Base-by-base conservation (phyloP, 2,797 vertebrate species). In the Pangasius sanitwongsei region DNA sequence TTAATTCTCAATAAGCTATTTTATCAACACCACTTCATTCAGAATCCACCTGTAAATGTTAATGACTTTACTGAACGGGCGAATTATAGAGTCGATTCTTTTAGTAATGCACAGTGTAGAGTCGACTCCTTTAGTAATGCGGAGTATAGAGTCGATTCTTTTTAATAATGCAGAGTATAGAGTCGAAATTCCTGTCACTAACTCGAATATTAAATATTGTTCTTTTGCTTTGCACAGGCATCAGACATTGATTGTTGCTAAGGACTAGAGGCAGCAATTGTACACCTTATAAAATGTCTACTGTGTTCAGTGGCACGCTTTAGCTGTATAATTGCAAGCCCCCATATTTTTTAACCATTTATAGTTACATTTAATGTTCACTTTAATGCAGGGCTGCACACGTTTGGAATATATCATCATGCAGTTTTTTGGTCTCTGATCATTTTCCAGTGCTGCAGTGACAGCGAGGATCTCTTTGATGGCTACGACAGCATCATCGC, bases 381-480 rank as follows among this genome's bases (percentile, higher is more conserved):
- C 6, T n/a, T 55, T 4, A 55, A 81, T 81, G n/a, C 13, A 65
- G 41, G 37, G 13, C 15, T 83, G 57, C 41, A 83, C 44, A 41
- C 28, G 0, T 61, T 53, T 78, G 2, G 0, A 13, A 59, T 16
- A 13, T 48, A 28, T 18, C 16, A 78, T 83, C 18, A 77, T 81
- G 15, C 16, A n/a, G 9, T 63, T 4, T 77, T 12, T 75, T 89
- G 12, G 1, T 57, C 69, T 70, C 11, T 87, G 5, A 9, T 80
- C 25, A 37, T 86, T 83, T 65, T 92, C 6, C 93, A 99, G 98
- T 94, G 82, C 86, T 96, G 91, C 92, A 95, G 96, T 2, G 96
- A 97, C 0, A 95, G 95, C 12, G 98, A 98, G 88, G 98, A 99
- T 85, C 88, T 99, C 74, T 99, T 99, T 86, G 97, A 96, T 0